These are phyloP conservation scores for Oryzias melastigma DNA, from an alignment of 2,113 vertebrate species.

Conservation along the genomic window DNA sequence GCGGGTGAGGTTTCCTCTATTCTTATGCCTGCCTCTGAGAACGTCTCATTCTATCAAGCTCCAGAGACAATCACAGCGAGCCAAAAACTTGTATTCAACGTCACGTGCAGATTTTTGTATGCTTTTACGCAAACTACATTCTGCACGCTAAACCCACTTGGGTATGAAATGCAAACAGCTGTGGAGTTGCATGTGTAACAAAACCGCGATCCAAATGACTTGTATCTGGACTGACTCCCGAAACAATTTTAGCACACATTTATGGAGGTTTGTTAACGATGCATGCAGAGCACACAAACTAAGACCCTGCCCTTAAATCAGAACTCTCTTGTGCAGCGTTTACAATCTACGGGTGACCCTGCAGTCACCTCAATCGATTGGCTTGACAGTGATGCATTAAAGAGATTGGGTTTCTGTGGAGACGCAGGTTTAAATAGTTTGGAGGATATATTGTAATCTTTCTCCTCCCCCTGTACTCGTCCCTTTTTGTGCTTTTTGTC, in stretches of 20 bases:
- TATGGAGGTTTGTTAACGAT: not conserved
- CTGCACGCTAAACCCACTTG: not conserved
- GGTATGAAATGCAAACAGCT: not conserved
- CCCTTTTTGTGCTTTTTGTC: not conserved
- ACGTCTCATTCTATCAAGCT: not conserved
- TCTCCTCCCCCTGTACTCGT: not conserved
- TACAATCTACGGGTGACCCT: constrained; percentile 23
- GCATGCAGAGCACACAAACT: constrained; percentile 1
- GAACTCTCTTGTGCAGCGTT: not conserved
- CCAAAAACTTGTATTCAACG: no score
- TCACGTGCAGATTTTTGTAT: not conserved
- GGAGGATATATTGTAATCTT: not conserved
- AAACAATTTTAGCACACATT: not conserved
- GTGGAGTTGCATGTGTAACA: not conserved
- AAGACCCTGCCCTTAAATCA: not conserved
- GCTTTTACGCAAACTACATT: not conserved
- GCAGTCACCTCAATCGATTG: constrained; percentile 41
- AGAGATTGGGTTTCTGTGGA: constrained; percentile 35
- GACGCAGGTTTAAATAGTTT: constrained; percentile 4
- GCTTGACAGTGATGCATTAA: constrained; percentile 53
- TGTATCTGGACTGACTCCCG: not conserved
- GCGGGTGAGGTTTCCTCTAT: not conserved
- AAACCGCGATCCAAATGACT: not conserved
- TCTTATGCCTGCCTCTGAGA: not conserved
- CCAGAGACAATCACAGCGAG: no score